These are phyloP conservation scores for Tragelaphus strepsiceros DNA, from an alignment of 2,113 vertebrate species.

Conservation along the genomic window DNA sequence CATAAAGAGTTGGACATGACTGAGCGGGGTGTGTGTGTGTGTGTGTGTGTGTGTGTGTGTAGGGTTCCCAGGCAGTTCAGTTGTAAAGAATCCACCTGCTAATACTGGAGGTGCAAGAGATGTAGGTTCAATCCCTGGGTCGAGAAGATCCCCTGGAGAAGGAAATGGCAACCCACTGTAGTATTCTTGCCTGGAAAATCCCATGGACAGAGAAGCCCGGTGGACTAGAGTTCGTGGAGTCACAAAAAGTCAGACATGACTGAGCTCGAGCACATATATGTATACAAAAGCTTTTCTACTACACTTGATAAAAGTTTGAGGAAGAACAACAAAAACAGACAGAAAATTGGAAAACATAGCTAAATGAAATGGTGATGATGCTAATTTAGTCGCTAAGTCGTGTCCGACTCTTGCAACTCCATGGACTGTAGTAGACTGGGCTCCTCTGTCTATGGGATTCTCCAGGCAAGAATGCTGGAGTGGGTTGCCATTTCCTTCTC, in stretches of 20 bases:
- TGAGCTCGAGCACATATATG: neutral
- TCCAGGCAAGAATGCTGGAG: neutral
- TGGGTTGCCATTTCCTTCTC: neutral
- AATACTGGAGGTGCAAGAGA: neutral
- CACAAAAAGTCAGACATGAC: neutral
- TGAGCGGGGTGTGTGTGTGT: neutral
- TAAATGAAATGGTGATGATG: neutral
- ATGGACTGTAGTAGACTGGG: neutral
- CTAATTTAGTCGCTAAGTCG: neutral
- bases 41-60: neutral
- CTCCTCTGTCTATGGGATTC: neutral
- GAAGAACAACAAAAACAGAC: neutral
- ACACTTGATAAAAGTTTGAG: neutral
- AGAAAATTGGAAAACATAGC: neutral
- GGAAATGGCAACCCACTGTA: neutral
- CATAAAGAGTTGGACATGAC: neutral
- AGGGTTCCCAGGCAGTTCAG: neutral
- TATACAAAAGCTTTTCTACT: neutral
- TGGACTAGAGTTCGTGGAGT: neutral
- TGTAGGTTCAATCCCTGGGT: neutral
- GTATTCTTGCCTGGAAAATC: neutral
- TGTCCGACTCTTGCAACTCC: neutral
- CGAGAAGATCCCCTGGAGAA: neutral
- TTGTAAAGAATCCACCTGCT: neutral
- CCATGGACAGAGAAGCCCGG: neutral